These are phyloP conservation scores for Danaus chrysippus DNA, from an alignment of 2,888 invertebrate species.

Conservation along the genomic window DNA sequence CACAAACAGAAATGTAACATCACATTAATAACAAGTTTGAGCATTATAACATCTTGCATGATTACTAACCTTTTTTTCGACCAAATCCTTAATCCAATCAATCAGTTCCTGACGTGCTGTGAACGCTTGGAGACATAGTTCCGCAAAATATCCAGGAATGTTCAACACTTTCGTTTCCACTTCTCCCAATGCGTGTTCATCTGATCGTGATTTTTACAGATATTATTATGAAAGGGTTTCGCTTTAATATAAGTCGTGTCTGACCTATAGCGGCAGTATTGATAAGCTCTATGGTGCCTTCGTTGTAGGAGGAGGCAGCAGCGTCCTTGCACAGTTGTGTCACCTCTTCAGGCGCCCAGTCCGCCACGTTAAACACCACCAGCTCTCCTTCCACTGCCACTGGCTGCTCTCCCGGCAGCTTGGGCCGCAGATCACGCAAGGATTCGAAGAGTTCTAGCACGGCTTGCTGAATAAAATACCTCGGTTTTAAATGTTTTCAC, in stretches of 20 bases:
- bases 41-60: constrained; percentile 6
- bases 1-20: not conserved
- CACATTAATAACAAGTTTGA: not conserved
- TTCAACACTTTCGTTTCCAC: constrained; percentile 51
- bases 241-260: not conserved
- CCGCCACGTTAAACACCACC: constrained; percentile 64
- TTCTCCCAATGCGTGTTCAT: constrained; percentile 53
- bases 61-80: constrained; percentile 48
- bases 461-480: constrained; percentile 50
- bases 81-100: constrained; percentile 65
- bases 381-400: constrained; percentile 47
- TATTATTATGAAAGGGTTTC: no score
- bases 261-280: constrained; percentile 52
- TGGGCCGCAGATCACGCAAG: constrained; percentile 53
- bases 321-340: constrained; percentile 58
- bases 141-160: constrained; percentile 59
- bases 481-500: no score
- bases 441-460: constrained; percentile 57
- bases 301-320: constrained; percentile 41
- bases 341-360: constrained; percentile 66
- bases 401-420: constrained; percentile 49
- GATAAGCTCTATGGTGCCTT: constrained; percentile 51
- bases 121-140: constrained; percentile 65
- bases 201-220: constrained; percentile 35
- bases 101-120: constrained; percentile 66